Conservation (phyloP, 1,140 invertebrate species). For the Nephila pilipes region DNA sequence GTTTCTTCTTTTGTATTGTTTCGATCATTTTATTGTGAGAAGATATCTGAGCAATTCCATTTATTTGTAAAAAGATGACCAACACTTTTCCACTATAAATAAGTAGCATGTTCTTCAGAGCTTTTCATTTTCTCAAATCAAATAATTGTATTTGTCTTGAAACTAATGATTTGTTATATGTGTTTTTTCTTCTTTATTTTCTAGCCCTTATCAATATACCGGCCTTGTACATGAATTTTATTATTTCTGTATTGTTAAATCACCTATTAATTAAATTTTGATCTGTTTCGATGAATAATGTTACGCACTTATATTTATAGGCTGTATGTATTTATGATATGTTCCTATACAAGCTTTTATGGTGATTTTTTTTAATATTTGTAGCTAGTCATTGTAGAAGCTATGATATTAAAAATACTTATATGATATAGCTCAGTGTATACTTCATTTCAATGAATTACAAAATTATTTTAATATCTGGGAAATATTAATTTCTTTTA, state of each 20-base stretch:
- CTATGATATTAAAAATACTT: constrained; percentile 10
- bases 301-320: neutral
- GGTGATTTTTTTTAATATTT: neutral
- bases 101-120: neutral
- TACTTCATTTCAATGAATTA: no score
- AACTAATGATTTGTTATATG: neutral
- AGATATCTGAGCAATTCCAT: no score
- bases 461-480: no score
- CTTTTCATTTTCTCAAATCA: neutral
- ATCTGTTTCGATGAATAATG: neutral
- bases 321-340: constrained; percentile 29
- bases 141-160: neutral
- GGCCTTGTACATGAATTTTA: neutral
- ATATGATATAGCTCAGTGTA: no score
- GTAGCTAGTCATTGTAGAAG: constrained; percentile 37
- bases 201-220: neutral
- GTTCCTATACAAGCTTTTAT: constrained; percentile 34
- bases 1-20: no score
- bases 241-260: neutral
- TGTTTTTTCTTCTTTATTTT: neutral
- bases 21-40: no score
- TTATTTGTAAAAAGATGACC: no score
- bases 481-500: no score
- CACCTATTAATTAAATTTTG: neutral
- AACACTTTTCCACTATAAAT: neutral